Evolutionary conservation across 64 coral and sea anemone genomes (phyloP), one percentile per base, ranked within the genome.

Genomic region (Pocillopora damicornis): DNA sequence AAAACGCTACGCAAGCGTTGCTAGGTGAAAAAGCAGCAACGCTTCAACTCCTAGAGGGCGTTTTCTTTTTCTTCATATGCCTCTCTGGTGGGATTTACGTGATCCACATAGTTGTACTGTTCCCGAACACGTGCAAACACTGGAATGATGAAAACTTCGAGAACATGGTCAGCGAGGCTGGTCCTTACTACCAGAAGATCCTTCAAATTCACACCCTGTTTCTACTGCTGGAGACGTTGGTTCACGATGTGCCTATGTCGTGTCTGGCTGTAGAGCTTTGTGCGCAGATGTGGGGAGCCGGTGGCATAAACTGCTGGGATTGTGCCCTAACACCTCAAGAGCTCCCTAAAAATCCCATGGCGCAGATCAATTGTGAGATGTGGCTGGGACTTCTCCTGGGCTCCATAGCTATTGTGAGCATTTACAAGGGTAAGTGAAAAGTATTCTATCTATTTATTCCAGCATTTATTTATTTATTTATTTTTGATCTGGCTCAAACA

Each of bases 221-320:
- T 60, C 81, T 99, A 62, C n/a, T 94, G 30, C 22, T 93, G 11
- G 96, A 95, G 25, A 94, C 90, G 14, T 78, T 99, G 6, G 67
- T 99, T 30, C 96, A 99, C 67, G 96, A 99, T 60, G 90, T 99
- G 78, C 93, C 96, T 2, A 87, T 95, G 59, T 92, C 93, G 1
- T 88, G 79, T 36, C 63, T 99, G 83, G 93, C 90, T 15, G 73
- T 99, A 13, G 97, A 99, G 90, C 63, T 99, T 25, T 99, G 93
- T 73, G 81, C 85, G 14, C 90, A 95, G 90, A 92, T 99, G 90
- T 99, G 97, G 97, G 93, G 93, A 1, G 74, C 83, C 8, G 94
- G 88, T 37, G 92, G 94, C 1, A 87, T 94, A 15, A 98, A 98
- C 30, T 98, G 95, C 61, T 98, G 95, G 95, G 95, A 98, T 15